Evolutionary conservation across 2,113 vertebrate genomes (phyloP), one percentile per base, ranked within the genome.

Genomic region (Eudyptes chrysolophus): DNA sequence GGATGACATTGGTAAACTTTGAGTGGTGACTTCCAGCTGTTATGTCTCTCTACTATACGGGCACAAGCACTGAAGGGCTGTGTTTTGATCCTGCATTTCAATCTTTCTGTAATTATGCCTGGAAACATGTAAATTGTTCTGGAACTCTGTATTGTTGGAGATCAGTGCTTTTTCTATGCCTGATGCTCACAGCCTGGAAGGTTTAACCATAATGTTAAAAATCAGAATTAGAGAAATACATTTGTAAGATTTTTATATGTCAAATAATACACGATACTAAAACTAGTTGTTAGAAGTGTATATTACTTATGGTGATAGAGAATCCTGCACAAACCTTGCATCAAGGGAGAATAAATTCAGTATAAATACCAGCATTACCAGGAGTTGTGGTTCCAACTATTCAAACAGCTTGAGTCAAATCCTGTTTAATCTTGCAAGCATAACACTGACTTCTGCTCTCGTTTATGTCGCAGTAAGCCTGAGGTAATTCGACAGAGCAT

Each of bases 11-110:
- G 48, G 29, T 81, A 18, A 82, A 48, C 75, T 81, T 70, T 0
- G 8, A 20, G 65, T 91, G 72, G 65, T 75, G 77, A 57, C 74
- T 91, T 52, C 12, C 34, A 61, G 48, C 44, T 92, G 66, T 48
- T 89, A 1, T 1, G 11, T 46, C 7, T 61, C 19, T 57, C 15
- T 44, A 1, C 10, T 58, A 0, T 26, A 7, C 5, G 11, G 40
- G 32, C 10, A 49, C 57, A 76, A 64, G 52, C 22, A 11, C 22
- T 46, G 11, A 70, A 51, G 9, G 16, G 49, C 29, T 87, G 61
- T 55, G 9, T 76, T 94, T 87, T 71, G 82, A 46, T 84, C 10
- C 20, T 70, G 26, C 24, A 4, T 84, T 64, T 66, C 69, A 58
- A 2, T 87, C 68, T 77, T 69, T 34, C 30, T 77, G 49, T 83